Conservation (phyloP, 2,113 vertebrate species). For the Zeus faber region DNA sequence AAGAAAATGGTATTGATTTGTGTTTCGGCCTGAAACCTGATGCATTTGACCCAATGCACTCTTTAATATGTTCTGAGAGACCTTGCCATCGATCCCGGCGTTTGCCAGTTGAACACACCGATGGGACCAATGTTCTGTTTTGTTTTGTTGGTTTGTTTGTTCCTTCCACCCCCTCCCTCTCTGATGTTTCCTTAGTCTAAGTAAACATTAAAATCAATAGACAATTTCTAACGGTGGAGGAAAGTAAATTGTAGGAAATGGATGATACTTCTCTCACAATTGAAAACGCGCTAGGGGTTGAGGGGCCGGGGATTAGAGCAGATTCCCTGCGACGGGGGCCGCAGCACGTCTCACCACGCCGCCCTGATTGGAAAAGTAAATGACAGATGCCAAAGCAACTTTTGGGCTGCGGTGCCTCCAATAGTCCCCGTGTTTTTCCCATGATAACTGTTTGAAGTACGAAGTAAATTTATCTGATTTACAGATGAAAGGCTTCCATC, state of each 20-base stretch:
- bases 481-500: constrained; percentile 51
- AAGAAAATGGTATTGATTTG: constrained; percentile 76
- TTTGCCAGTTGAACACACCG: constrained; percentile 60
- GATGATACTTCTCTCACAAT: constrained; percentile 74
- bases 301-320: constrained; percentile 72
- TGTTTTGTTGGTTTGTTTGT: constrained; percentile 66
- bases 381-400: constrained; percentile 55
- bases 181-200: constrained; percentile 74
- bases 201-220: constrained; percentile 89
- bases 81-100: constrained; percentile 76
- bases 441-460: constrained; percentile 65
- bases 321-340: constrained; percentile 62
- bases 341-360: constrained; percentile 63
- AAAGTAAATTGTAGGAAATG: constrained; percentile 80
- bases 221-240: constrained; percentile 82
- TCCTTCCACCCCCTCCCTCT: constrained; percentile 21
- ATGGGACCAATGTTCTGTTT: constrained; percentile 40
- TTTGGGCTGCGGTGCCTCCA: constrained; percentile 56
- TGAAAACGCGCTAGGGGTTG: constrained; percentile 71
- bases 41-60: constrained; percentile 74
- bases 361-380: constrained; percentile 64
- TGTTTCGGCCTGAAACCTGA: constrained; percentile 67
- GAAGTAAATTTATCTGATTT: constrained; percentile 61
- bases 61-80: constrained; percentile 78
- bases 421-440: constrained; percentile 49